Percentiles rank a stretch among this genome's conserved stretches.
These are phyloP conservation scores for Bombus waltoni DNA, from an alignment of 1,140 invertebrate genomes.

Conservation along the genomic window DNA sequence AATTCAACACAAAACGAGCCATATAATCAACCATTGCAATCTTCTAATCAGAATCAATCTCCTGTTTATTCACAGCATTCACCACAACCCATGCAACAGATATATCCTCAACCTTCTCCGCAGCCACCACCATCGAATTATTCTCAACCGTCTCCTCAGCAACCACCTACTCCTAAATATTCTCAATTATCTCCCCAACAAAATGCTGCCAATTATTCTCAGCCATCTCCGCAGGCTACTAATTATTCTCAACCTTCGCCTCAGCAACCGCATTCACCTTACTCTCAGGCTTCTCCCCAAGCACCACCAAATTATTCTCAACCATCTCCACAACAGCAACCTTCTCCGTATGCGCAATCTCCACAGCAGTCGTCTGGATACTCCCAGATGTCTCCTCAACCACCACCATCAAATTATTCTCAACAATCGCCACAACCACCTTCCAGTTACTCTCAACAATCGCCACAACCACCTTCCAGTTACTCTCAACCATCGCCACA, in stretches of 20 bases:
- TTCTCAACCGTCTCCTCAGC: constrained; percentile 72
- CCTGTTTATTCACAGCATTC: constrained; percentile 76
- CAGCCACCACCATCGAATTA: constrained; percentile 69
- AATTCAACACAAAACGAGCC: constrained; percentile 56
- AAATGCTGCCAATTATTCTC: constrained; percentile 67
- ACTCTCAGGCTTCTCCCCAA: constrained; percentile 75
- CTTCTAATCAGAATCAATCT: constrained; percentile 58
- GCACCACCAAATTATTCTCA: constrained; percentile 70
- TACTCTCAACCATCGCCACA: constrained; percentile 75
- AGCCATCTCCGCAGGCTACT: constrained; percentile 66
- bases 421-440: constrained; percentile 71
- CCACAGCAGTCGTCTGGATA: constrained; percentile 74
- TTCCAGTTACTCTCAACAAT: constrained; percentile 73
- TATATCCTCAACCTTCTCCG: constrained; percentile 70
- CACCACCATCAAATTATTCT: constrained; percentile 69
- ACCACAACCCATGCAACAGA: constrained; percentile 71
- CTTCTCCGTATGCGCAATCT: constrained; percentile 74
- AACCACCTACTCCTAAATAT: constrained; percentile 70
- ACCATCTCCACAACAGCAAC: constrained; percentile 68
- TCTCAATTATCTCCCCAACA: constrained; percentile 74
- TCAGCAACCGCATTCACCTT: constrained; percentile 69
- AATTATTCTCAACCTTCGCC: constrained; percentile 71
- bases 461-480: constrained; percentile 74
- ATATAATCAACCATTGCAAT: constrained; percentile 48
- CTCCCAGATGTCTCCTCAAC: constrained; percentile 73